Evolutionary conservation across 92 coral and sea anemone species (phyloP).

Genomic region (Chrysogorgia sp.): DNA sequence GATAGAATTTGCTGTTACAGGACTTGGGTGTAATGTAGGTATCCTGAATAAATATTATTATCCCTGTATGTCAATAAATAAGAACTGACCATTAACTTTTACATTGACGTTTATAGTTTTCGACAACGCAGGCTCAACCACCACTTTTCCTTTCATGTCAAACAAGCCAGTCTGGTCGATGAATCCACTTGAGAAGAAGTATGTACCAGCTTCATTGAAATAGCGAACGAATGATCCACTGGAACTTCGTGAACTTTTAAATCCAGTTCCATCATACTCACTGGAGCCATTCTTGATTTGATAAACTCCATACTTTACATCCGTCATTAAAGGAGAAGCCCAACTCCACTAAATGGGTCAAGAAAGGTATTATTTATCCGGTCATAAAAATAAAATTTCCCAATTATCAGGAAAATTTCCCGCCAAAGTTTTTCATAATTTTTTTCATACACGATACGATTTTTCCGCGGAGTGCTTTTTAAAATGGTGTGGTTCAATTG

Average conservation of each 20-base stretch:
- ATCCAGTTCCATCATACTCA: constrained; percentile 73
- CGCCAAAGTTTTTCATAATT: no score
- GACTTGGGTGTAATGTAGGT: no score
- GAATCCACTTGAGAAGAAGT: constrained; percentile 75
- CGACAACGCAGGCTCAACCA: constrained; percentile 7
- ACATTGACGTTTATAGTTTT: constrained; percentile 24
- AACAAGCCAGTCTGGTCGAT: constrained; percentile 71
- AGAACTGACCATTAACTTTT: constrained; percentile 16
- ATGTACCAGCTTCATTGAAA: constrained; percentile 70
- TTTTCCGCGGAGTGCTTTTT: no score
- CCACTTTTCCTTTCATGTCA: constrained; percentile 73
- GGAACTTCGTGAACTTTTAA: constrained; percentile 65
- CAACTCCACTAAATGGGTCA: constrained; percentile 73
- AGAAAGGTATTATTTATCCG: background rate
- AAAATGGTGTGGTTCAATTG: no score
- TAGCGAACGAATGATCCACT: constrained; percentile 66
- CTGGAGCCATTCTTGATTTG: constrained; percentile 67
- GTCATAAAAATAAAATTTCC: background rate
- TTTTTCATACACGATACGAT: no score
- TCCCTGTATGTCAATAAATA: background rate
- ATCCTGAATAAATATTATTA: background rate
- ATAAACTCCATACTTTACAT: constrained; percentile 66
- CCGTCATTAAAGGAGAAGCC: constrained; percentile 67
- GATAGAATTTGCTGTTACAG: no score
- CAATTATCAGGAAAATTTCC: no score